These are phyloP conservation scores for Xylota segnis DNA, from an alignment of 2,888 invertebrate genomes.

Conservation along the genomic window DNA sequence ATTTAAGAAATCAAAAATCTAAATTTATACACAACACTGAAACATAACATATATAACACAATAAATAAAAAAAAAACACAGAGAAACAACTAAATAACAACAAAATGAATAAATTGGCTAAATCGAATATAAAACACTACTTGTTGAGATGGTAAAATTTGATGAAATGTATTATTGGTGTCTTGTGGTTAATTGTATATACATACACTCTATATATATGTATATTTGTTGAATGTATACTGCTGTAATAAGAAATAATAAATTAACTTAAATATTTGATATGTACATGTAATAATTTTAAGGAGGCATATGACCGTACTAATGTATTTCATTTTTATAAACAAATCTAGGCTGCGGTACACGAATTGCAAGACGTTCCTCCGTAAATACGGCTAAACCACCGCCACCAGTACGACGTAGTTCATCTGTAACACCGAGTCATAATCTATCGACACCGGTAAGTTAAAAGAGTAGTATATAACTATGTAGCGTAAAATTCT, in stretches of 20 bases:
- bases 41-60: constrained; percentile 26
- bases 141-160: constrained; percentile 66
- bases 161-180: constrained; percentile 66
- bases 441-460: constrained; percentile 82
- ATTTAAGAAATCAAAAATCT: constrained; percentile 39
- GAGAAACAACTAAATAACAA: constrained; percentile 14
- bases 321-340: constrained; percentile 53
- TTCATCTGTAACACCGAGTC: constrained; percentile 86
- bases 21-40: constrained; percentile 27
- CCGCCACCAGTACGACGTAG: constrained; percentile 94
- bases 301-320: constrained; percentile 36
- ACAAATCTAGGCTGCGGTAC: constrained; percentile 80
- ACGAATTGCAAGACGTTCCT: constrained; percentile 84
- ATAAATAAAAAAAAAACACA: constrained; percentile 26
- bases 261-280: constrained; percentile 23
- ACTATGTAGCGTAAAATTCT: too few species aligned
- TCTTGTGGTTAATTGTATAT: constrained; percentile 72
- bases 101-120: constrained; percentile 46
- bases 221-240: constrained; percentile 65
- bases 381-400: constrained; percentile 87
- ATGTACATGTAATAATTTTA: not conserved
- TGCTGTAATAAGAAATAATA: constrained; percentile 16
- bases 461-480: too few species aligned
- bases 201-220: constrained; percentile 46
- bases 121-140: constrained; percentile 27